Base-by-base conservation (phyloP, 2,113 vertebrate species). In the Nesoenas mayeri region DNA sequence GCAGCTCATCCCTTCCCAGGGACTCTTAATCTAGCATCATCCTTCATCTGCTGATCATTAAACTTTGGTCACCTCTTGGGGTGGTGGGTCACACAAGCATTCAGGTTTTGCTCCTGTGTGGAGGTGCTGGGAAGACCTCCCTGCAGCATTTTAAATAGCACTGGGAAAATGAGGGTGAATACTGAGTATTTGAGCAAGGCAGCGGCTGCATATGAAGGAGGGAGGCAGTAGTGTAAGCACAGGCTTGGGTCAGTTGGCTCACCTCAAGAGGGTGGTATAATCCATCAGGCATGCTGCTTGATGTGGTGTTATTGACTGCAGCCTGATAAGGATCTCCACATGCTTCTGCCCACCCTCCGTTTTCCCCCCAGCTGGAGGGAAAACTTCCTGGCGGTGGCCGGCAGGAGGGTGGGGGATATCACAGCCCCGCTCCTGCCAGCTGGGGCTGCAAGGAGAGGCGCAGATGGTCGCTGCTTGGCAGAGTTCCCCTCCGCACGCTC, bases 131-230 rank as follows among this genome's bases (percentile, higher is more conserved):
- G 56, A 70, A 89, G 61, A 62, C 50, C 10, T 67, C 34, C 26
- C 51, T n/a, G 36, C 29, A 26, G 42, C 28, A 17, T 50, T 85
- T 89, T 13, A 69, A 61, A 10, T 9, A n/a, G 15, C 0, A 0
- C 24, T 40, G 36, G 77, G 72, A 92, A 50, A 18, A 53, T 0
- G 3, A 40, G 6, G 0, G 0, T 12, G 24, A 58, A n/a, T 14
- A 42, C 19, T 54, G 79, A 54, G 58, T 24, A 24, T n/a, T 34
- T 36, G 71, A 74, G 60, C 1, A 48, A 40, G 64, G 5, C 8
- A 1, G 5, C 1, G 4, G 31, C 21, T 54, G 69, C 65, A 51
- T 9, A 2, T 4, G 64, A 42, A 65, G 56, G 77, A 89, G 20
- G 18, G 12, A 36, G 18, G 21, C 2, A 12, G 15, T 34, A 54